phyloP scores from a whole-genome alignment of 2,113 vertebrate genomes.

The Acrocephalus kingi region DNA sequence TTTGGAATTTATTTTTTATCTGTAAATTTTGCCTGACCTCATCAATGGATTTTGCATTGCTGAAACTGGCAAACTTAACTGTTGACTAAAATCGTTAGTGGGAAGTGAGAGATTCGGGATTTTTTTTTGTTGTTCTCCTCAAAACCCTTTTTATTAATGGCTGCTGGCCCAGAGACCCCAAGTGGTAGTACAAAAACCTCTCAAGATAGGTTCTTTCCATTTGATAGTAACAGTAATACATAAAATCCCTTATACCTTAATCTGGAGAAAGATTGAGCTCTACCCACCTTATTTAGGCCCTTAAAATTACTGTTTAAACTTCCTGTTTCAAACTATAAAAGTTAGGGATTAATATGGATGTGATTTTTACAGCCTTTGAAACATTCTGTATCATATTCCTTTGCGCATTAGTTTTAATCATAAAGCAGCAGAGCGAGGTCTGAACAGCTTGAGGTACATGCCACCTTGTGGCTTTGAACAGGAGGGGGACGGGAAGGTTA shows the following conservation, averaged over 20 bases:
- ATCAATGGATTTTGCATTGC: not conserved
- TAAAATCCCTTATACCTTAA: not conserved
- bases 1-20: not conserved
- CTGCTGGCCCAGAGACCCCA: not conserved
- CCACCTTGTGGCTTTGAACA: constrained; percentile 37
- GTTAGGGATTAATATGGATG: not conserved
- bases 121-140: not conserved
- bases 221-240: not conserved
- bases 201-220: not conserved
- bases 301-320: not conserved
- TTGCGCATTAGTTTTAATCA: not conserved
- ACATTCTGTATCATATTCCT: not conserved
- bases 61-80: not conserved
- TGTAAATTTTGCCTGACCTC: not conserved
- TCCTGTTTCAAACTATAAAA: not conserved
- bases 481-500: not conserved
- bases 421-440: not conserved
- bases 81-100: not conserved
- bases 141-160: not conserved
- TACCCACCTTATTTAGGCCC: not conserved
- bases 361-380: not conserved
- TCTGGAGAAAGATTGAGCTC: not conserved
- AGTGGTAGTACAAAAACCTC: not conserved
- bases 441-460: not conserved
- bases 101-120: accelerated